phyloP scores from a whole-genome alignment of 2,113 vertebrate genomes.

The Plecturocebus donacophilus region DNA sequence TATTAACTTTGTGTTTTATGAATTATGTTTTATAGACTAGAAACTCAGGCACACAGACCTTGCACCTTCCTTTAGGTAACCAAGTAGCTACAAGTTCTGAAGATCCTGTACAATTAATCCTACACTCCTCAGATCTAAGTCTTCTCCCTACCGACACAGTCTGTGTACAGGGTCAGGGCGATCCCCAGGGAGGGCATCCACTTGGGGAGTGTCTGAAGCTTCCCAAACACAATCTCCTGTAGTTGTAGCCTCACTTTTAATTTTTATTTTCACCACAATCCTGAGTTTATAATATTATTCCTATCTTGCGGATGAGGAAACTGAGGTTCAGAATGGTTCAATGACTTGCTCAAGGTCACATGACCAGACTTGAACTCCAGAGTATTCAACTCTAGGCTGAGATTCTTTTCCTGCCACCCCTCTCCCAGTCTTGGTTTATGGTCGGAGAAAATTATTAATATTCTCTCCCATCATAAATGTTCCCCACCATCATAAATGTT shows the following conservation, averaged over 20 bases:
- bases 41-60: neutral
- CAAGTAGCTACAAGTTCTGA: neutral
- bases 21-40: slow-evolving; percentile 22
- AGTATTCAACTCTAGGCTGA: neutral
- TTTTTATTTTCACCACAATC: neutral
- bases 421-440: neutral
- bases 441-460: neutral
- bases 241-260: neutral
- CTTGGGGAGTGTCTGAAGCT: neutral
- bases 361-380: neutral
- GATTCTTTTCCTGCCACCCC: neutral
- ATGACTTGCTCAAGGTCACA: neutral
- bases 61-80: neutral
- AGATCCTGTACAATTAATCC: neutral
- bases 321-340: neutral
- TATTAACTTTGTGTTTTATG: neutral
- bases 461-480: rapidly evolving
- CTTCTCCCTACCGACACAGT: neutral
- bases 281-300: neutral
- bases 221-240: neutral
- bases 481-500: rapidly evolving
- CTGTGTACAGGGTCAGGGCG: neutral
- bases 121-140: neutral
- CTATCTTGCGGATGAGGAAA: neutral
- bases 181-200: neutral